Evolutionary conservation across 2,888 invertebrate genomes (phyloP).

Genomic region (Polymixis flavicincta): DNA sequence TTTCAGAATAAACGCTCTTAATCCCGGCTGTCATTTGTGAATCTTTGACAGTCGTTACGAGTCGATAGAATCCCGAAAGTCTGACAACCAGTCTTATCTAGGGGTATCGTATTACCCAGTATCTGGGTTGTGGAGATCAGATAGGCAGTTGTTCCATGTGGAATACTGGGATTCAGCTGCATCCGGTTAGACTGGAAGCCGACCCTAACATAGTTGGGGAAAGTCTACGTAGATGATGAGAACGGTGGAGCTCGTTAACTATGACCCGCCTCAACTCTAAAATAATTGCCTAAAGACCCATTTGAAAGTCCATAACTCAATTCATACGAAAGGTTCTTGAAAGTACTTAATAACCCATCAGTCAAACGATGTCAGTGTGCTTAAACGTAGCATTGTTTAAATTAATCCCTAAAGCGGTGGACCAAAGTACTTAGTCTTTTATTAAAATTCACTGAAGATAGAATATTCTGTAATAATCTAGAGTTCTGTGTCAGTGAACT

Average conservation of each 20-base stretch:
- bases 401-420: background rate
- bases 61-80: too few species aligned
- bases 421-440: slow-evolving; percentile 5
- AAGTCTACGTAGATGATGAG: too few species aligned
- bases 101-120: too few species aligned
- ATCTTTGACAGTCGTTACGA: too few species aligned
- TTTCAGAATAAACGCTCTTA: too few species aligned
- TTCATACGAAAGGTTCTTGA: slow-evolving; percentile 20
- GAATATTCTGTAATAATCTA: background rate
- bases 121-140: too few species aligned
- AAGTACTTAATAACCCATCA: slow-evolving; percentile 41
- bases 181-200: too few species aligned
- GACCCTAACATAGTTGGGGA: too few species aligned
- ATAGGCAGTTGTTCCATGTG: too few species aligned
- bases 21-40: too few species aligned
- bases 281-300: slow-evolving; percentile 4
- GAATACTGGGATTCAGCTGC: too few species aligned
- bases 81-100: too few species aligned
- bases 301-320: slow-evolving; percentile 12
- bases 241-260: background rate
- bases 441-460: slow-evolving; percentile 4
- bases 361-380: slow-evolving; percentile 24
- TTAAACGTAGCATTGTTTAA: slow-evolving; percentile 19
- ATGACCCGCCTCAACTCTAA: slow-evolving; percentile 11
- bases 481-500: background rate